A percentile compares a stretch with the other conserved stretches of the same genome.
phyloP scores from a whole-genome alignment of 2,797 vertebrate species.

The Geotrypetes seraphini region DNA sequence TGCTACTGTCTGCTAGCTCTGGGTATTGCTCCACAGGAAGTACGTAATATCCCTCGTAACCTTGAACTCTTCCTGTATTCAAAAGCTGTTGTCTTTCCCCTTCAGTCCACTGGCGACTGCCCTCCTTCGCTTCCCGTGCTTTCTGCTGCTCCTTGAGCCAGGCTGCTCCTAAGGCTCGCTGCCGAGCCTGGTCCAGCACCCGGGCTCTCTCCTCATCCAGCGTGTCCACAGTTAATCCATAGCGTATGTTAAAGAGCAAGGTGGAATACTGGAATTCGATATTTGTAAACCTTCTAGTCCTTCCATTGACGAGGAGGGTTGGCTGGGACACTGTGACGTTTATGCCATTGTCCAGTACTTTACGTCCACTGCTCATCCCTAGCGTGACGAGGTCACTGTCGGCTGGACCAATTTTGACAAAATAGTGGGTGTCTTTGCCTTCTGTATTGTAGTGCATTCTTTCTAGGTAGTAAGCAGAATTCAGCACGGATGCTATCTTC shows the following conservation, averaged over 20 bases:
- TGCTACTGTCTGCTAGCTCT: slow-evolving; percentile 97
- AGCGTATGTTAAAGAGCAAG: slow-evolving; percentile 83
- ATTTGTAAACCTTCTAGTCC: slow-evolving; percentile 89
- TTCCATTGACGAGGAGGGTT: slow-evolving; percentile 71
- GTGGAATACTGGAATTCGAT: slow-evolving; percentile 81
- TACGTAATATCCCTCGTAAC: slow-evolving; percentile 95
- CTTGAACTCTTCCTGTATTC: slow-evolving; percentile 83
- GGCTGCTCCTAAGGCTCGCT: slow-evolving; percentile 80
- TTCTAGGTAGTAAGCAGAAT: slow-evolving; percentile 86
- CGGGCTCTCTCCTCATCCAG: slow-evolving; percentile 90
- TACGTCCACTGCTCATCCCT: slow-evolving; percentile 83
- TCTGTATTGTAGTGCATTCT: slow-evolving; percentile 93
- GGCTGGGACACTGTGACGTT: slow-evolving; percentile 80
- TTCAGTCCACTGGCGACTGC: slow-evolving; percentile 92
- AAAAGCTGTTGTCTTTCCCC: slow-evolving; percentile 95
- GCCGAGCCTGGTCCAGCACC: slow-evolving; percentile 84
- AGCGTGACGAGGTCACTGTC: slow-evolving; percentile 86
- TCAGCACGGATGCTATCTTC: slow-evolving; percentile 86
- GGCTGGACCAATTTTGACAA: slow-evolving; percentile 87
- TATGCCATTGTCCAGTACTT: slow-evolving; percentile 82
- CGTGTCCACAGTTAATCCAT: slow-evolving; percentile 76
- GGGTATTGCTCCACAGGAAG: slow-evolving; percentile 97
- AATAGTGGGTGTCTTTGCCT: slow-evolving; percentile 89
- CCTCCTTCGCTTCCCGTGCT: slow-evolving; percentile 83
- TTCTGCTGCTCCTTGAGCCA: slow-evolving; percentile 94